Evolutionary conservation across 2,888 invertebrate genomes (phyloP), one percentile per base, ranked within the genome.

Genomic region (Coelopa pilipes): DNA sequence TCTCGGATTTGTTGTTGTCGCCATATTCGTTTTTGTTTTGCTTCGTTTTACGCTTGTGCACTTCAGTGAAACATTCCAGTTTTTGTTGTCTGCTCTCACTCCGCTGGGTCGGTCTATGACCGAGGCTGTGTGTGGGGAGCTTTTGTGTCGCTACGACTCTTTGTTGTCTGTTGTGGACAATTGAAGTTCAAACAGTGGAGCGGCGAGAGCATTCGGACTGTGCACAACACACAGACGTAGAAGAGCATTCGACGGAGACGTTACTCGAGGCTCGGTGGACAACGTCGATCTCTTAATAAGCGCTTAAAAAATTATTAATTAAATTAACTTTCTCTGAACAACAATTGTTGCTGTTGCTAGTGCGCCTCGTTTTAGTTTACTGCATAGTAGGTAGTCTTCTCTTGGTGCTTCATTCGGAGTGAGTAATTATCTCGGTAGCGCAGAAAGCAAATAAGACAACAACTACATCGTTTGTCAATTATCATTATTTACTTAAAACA

Each of bases 101-200:
- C 11, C 57, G 12, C 10, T 10, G 13, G 19, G 57, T 5, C 57
- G 1, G 24, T 13, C 12, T 21, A 59, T 7, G 7, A 59, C 21
- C 57, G 24, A 21, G 9, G 12, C 24, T 4, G 24, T 21, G 24
- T 21, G 24, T 17, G 19, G 24, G 17, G 57, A 65, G 45, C 47
- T 63, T 65, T 65, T 65, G 47, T 46, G 47, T 46, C 47, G 19
- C 45, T 46, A 46, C 65, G n/a, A 17, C 47, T 65, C 65, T 65
- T 65, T 65, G 65, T 65, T 65, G 65, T 65, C 65, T 65, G 65
- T 65, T 65, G 19, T 65, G 65, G 19, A 19, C 19, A 65, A 65
- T 65, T 47, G 46, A 65, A 65, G 65, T 65, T 65, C 46, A 65
- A 45, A 63, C 12, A n/a, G 47, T 65, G 47, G 65, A 65, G 65